A percentile compares a stretch with the other conserved stretches of the same genome.
These are phyloP conservation scores for Coreius guichenoti DNA, from an alignment of 2,797 vertebrate genomes.

Conservation along the genomic window DNA sequence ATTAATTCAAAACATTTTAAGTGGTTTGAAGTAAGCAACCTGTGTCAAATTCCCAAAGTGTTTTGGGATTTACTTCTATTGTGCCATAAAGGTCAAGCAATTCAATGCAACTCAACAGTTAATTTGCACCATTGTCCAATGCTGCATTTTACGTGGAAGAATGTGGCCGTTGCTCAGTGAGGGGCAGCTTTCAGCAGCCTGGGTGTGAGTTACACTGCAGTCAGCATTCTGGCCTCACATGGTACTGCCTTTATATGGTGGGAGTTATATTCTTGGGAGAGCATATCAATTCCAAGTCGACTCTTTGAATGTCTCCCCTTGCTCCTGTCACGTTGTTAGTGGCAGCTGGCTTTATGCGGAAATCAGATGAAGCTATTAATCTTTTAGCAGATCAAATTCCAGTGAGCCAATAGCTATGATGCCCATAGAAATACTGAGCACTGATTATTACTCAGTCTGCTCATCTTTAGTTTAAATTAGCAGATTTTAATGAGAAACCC, in stretches of 20 bases:
- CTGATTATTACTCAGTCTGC: constrained; percentile 30
- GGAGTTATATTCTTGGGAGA: constrained; percentile 80
- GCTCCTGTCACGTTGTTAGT: constrained; percentile 44
- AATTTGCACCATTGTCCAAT: constrained; percentile 15
- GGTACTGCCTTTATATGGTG: constrained; percentile 80
- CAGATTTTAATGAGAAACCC: not conserved
- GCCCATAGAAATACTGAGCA: constrained; percentile 45
- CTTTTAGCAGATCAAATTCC: constrained; percentile 64
- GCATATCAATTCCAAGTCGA: constrained; percentile 79
- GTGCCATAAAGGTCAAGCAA: constrained; percentile 18
- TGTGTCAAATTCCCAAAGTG: not conserved
- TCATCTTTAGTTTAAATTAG: constrained; percentile 15
- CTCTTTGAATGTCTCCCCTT: constrained; percentile 70
- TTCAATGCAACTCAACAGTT: constrained; percentile 8
- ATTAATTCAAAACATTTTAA: not conserved
- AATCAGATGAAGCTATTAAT: constrained; percentile 68
- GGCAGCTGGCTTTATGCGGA: constrained; percentile 71
- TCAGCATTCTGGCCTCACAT: constrained; percentile 78
- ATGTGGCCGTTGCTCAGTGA: constrained; percentile 24
- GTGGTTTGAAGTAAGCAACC: not conserved
- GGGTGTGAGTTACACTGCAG: constrained; percentile 69
- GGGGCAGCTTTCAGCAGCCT: constrained; percentile 25
- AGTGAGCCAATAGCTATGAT: constrained; percentile 23
- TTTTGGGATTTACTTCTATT: constrained; percentile 11
- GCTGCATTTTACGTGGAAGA: constrained; percentile 18